Evolutionary conservation across 2,888 invertebrate genomes (phyloP), one percentile per base, ranked within the genome.

Genomic region (Drosophila neonasuta): DNA sequence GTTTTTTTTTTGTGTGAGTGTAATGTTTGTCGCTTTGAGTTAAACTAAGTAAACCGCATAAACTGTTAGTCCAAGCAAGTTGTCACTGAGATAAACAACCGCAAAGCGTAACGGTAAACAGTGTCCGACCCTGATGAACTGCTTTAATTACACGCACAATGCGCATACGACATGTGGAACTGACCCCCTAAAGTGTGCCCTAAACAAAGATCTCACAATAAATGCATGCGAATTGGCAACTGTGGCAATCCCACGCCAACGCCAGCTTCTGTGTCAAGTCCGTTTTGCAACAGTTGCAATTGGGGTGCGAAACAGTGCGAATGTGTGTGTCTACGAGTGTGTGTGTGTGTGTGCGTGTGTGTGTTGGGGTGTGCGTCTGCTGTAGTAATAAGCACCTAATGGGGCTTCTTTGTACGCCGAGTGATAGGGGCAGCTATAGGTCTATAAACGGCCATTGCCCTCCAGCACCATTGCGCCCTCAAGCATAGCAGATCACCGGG

Each of bases 401-500:
- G 77, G 77, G 87, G 87, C 87, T 86, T 85, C 80, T 83, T 67
- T 52, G 24, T 56, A 24, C 1, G 58, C 30, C 55, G 49, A 17
- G 2, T 36, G 48, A 13, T 42, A 11, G 11, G 67, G 72, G 49
- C 49, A 58, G 68, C 30, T 20, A 30, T 60, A 34, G 58, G 24
- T 20, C 13, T 41, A 58, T 57, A 52, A 58, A 67, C 70, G 81
- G 66, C 9, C 77, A 71, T 73, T 86, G 87, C 69, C 84, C 80
- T 81, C 57, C 60, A 72, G 72, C 87, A 80, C 72, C 76, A 86
- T 87, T 83, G 86, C 74, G 87, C 86, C 81, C 81, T 83, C 87
- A 83, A 87, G 86, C 82, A 85, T 87, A 71, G 63, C 79, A 76
- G 49, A 57, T 52, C 36, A 62, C 55, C 51, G 20, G 49, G 56